Evolutionary conservation across 2,888 invertebrate genomes (phyloP).

Genomic region (Thelaira solivaga): DNA sequence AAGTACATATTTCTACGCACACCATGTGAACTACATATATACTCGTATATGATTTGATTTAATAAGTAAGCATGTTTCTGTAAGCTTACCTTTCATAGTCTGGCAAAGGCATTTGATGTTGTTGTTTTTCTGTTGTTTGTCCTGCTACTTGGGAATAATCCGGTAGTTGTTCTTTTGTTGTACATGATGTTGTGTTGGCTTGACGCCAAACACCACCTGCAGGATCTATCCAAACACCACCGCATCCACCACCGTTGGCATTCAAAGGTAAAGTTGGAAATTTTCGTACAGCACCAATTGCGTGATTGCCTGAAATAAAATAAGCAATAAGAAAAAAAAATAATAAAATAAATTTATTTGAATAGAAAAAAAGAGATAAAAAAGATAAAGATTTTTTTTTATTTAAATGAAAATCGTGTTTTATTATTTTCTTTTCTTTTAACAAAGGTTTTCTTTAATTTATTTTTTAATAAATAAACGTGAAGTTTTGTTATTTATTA

Average conservation of each 20-base stretch:
- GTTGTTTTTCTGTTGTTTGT: slow-evolving; percentile 65
- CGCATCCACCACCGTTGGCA: slow-evolving; percentile 72
- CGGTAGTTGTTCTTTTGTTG: slow-evolving; percentile 77
- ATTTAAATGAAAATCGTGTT: too few relatives aligned
- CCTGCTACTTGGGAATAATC: slow-evolving; percentile 77
- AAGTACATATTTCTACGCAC: too few relatives aligned
- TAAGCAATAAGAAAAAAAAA: slow-evolving; percentile 53
- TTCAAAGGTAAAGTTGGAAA: slow-evolving; percentile 77
- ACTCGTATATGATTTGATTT: too few relatives aligned
- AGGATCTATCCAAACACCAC: slow-evolving; percentile 77
- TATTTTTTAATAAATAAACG: too few relatives aligned
- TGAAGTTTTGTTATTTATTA: too few relatives aligned
- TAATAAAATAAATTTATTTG: slow-evolving; percentile 51
- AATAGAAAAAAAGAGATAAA: not conserved
- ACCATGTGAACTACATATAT: too few relatives aligned
- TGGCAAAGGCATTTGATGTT: slow-evolving; percentile 71
- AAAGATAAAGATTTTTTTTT: not conserved
- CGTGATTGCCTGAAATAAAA: slow-evolving; percentile 77
- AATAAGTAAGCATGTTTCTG: not conserved
- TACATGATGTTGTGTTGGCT: slow-evolving; percentile 69
- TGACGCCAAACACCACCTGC: slow-evolving; percentile 77
- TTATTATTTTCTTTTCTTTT: too few relatives aligned
- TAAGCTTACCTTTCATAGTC: slow-evolving; percentile 77
- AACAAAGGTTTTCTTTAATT: too few relatives aligned
- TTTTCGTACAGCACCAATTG: slow-evolving; percentile 78